These are phyloP conservation scores for Dendrocincla tyrannina DNA, from an alignment of 2,797 vertebrate species.

Conservation along the genomic window DNA sequence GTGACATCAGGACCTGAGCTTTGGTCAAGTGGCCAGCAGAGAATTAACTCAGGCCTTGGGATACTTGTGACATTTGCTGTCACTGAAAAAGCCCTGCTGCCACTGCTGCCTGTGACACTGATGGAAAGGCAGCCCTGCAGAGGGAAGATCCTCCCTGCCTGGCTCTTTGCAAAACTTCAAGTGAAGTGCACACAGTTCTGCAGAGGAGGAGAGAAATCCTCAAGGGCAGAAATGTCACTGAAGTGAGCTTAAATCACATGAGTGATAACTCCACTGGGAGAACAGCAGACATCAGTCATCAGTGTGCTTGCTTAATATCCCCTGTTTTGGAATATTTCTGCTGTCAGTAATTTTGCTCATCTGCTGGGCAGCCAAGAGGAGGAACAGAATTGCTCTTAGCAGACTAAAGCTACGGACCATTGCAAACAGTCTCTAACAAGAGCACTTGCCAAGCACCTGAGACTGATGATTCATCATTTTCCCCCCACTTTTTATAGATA, in stretches of 20 bases:
- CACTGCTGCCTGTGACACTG: not conserved
- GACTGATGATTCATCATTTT: constrained; percentile 26
- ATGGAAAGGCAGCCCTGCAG: not conserved
- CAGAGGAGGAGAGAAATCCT: constrained; percentile 45
- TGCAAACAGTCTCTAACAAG: constrained; percentile 30
- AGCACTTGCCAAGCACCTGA: constrained; percentile 12
- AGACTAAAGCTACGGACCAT: constrained; percentile 23
- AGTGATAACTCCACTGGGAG: constrained; percentile 34
- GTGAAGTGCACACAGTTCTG: not conserved
- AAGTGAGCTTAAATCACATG: constrained; percentile 45
- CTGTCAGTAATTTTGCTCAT: constrained; percentile 55
- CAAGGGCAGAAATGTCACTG: constrained; percentile 48
- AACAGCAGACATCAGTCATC: constrained; percentile 49
- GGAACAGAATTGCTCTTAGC: constrained; percentile 30
- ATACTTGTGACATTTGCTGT: not conserved
- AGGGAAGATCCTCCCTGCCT: not conserved
- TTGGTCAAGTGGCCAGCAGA: not conserved
- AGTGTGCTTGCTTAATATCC: constrained; percentile 24
- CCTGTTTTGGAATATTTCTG: constrained; percentile 51
- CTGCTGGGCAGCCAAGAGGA: constrained; percentile 40
- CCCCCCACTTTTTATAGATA: not conserved
- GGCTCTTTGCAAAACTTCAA: not conserved
- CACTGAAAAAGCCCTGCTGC: not conserved
- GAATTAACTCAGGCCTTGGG: not conserved
- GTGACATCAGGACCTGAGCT: not conserved